phyloP scores from a whole-genome alignment of 1,140 invertebrate genomes.

The Rhagoletis pomonella region DNA sequence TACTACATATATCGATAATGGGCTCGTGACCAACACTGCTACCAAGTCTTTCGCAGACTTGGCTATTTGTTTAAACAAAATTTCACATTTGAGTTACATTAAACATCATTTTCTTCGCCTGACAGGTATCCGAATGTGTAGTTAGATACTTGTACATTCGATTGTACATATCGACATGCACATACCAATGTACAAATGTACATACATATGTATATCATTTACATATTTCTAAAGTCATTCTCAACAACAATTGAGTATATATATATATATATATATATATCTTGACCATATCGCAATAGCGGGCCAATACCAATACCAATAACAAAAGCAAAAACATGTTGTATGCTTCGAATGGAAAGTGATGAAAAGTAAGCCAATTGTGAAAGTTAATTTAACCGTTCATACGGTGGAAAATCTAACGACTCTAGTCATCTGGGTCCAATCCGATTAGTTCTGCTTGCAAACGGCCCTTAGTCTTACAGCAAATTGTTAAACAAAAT shows the following conservation, averaged over 20 bases:
- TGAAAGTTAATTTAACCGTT: conserved; percentile 43
- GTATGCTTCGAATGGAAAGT: conserved; percentile 24
- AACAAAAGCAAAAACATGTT: background rate
- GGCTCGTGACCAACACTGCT: background rate
- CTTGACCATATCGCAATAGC: too few relatives aligned
- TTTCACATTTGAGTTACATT: conserved; percentile 46
- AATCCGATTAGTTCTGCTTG: conserved; percentile 88
- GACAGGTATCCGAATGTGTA: background rate
- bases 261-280: too few relatives aligned
- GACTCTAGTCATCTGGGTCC: conserved; percentile 85
- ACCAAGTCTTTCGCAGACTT: conserved; percentile 35
- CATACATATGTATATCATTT: too few relatives aligned
- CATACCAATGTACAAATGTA: too few relatives aligned
- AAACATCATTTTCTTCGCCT: background rate
- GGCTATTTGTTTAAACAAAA: conserved; percentile 32
- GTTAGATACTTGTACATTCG: too few relatives aligned
- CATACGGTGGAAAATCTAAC: conserved; percentile 68
- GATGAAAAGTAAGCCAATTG: conserved; percentile 14
- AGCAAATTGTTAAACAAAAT: conserved; percentile 92
- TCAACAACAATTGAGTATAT: too few relatives aligned
- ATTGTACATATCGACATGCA: too few relatives aligned
- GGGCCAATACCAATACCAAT: background rate
- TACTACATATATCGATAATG: background rate
- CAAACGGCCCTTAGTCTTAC: conserved; percentile 84
- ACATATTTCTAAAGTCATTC: too few relatives aligned